phyloP scores from a whole-genome alignment of 1,140 invertebrate genomes.

The Teleogryllus occipitalis region DNA sequence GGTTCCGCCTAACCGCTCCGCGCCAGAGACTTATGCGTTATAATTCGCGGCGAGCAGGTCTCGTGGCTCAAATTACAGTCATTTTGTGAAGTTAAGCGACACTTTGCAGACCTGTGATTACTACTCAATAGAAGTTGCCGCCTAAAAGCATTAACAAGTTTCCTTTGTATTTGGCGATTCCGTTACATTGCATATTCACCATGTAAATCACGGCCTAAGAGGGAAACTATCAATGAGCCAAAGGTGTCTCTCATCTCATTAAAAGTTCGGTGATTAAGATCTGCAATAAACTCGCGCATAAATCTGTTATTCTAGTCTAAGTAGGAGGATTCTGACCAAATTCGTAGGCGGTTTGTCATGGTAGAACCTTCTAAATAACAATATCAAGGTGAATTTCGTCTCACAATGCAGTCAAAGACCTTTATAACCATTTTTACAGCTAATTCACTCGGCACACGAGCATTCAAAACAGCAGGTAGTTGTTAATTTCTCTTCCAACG shows the following conservation, averaged over 20 bases:
- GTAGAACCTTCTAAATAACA: too few relatives aligned
- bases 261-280: background rate
- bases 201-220: background rate
- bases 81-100: background rate
- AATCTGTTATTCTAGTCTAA: background rate
- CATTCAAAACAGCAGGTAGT: too few relatives aligned
- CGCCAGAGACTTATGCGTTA: background rate
- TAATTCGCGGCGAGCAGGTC: background rate
- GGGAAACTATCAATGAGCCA: background rate
- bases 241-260: background rate
- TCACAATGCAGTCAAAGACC: too few relatives aligned
- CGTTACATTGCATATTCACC: background rate
- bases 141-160: background rate
- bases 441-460: too few relatives aligned
- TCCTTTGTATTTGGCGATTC: background rate
- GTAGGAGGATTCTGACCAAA: too few relatives aligned
- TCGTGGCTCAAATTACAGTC: background rate
- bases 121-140: background rate
- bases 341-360: too few relatives aligned
- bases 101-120: background rate
- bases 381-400: too few relatives aligned
- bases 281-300: background rate
- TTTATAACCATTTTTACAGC: too few relatives aligned
- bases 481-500: too few relatives aligned
- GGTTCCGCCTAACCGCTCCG: background rate